A percentile compares a stretch with the other conserved stretches of the same genome.
These are phyloP conservation scores for Brotula barbata DNA, from an alignment of 2,797 vertebrate species.

Conservation along the genomic window DNA sequence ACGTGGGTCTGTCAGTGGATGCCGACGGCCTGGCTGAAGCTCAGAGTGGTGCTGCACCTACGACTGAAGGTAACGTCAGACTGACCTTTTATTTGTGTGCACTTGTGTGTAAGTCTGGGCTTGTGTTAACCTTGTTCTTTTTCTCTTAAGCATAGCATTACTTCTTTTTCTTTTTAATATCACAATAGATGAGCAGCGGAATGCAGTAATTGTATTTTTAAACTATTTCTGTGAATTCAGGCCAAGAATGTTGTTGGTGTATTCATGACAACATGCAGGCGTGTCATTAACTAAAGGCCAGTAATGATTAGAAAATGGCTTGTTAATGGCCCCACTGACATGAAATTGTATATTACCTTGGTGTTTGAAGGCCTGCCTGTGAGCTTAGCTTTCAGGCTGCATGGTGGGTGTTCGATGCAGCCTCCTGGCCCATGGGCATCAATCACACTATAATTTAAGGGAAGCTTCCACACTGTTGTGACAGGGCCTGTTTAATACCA, in stretches of 20 bases:
- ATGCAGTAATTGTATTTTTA: not conserved
- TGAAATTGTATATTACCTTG: not conserved
- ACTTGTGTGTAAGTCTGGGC: no score
- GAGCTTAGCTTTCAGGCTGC: conserved; percentile 11
- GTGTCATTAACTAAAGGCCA: conserved; percentile 5
- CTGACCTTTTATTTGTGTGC: not conserved
- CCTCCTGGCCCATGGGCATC: conserved; percentile 17
- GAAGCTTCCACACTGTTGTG: conserved; percentile 30
- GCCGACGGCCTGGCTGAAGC: conserved; percentile 61
- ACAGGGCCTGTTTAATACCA: conserved; percentile 52
- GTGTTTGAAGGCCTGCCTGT: conserved; percentile 8
- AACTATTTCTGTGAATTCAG: not conserved
- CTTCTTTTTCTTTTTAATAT: no score
- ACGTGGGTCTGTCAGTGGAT: conserved; percentile 49
- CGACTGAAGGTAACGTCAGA: conserved; percentile 63
- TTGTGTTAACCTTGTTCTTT: conserved; percentile 8
- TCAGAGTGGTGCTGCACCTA: conserved; percentile 72
- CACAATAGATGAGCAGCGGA: no score
- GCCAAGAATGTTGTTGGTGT: no score
- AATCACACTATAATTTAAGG: conserved; percentile 45
- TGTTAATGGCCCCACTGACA: conserved; percentile 12
- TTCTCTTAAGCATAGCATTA: no score
- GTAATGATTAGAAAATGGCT: conserved; percentile 20
- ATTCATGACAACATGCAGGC: not conserved
- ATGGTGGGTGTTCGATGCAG: conserved; percentile 37